Evolutionary conservation across 35 echinoderm and acorn worm genomes (phyloP).

Genomic region (Anneissia japonica): DNA sequence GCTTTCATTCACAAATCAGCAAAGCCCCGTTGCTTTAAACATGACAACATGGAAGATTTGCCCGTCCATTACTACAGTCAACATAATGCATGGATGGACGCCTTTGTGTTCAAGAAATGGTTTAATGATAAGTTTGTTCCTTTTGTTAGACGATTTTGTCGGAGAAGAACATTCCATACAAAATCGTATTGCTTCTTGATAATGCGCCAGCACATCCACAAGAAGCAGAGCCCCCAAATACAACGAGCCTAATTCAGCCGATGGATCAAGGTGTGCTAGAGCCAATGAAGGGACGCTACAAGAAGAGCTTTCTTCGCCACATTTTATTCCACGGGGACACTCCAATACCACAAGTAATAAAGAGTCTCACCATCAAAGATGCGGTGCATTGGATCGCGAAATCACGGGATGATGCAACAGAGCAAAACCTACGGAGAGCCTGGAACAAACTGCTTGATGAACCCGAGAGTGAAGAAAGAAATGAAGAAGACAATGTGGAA

Average conservation of each 20-base stretch:
- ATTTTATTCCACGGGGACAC: neutral
- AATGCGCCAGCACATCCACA: constrained; percentile 25
- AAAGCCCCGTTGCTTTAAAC: constrained; percentile 15
- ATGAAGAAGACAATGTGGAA: no score
- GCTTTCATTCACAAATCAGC: neutral
- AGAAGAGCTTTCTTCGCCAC: neutral
- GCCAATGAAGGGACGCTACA: neutral
- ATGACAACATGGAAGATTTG: constrained; percentile 15
- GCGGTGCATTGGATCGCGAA: neutral
- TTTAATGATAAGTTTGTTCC: constrained; percentile 1
- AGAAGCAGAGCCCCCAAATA: neutral
- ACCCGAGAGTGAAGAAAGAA: no score
- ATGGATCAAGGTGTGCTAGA: constrained; percentile 26
- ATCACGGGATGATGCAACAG: neutral
- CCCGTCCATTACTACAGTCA: constrained; percentile 10
- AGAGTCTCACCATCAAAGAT: neutral
- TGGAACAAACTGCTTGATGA: no score
- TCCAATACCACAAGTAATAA: neutral
- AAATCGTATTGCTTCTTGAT: constrained; percentile 10
- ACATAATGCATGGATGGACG: constrained; percentile 19
- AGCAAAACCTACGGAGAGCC: no score
- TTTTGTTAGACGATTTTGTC: neutral
- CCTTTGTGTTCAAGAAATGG: neutral
- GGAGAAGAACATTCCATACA: neutral
- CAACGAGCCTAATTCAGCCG: constrained; percentile 11